phyloP scores from a whole-genome alignment of 2,113 vertebrate genomes.

The Cynopterus brachyotis region DNA sequence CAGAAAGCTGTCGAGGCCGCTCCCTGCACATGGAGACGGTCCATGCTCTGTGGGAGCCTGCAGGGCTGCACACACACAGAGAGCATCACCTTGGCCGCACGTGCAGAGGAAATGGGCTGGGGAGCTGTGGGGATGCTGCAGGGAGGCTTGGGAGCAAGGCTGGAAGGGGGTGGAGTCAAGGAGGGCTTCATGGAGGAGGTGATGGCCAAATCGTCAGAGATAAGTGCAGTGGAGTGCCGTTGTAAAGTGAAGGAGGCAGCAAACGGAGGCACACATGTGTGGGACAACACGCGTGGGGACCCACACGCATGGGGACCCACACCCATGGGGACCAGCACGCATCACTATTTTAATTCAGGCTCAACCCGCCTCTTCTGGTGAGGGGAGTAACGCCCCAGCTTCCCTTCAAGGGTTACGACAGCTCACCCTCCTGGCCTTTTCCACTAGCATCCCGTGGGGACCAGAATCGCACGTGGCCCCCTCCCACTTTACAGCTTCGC shows the following conservation, averaged over 20 bases:
- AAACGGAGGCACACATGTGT: not conserved
- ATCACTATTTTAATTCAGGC: not conserved
- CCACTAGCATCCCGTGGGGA: not conserved
- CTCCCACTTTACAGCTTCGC: not conserved
- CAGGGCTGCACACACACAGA: too few relatives aligned
- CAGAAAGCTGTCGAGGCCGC: not conserved
- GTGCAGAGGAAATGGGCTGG: not conserved
- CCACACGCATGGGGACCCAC: not conserved
- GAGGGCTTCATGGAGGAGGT: not conserved
- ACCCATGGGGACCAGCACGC: not conserved
- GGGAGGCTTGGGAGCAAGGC: too few relatives aligned
- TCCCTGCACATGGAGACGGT: accelerated
- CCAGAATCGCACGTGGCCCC: not conserved
- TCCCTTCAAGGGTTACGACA: not conserved
- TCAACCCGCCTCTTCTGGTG: not conserved
- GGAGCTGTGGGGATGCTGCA: not conserved
- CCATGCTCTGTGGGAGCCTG: accelerated
- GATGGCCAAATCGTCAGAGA: not conserved
- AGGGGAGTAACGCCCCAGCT: too few relatives aligned
- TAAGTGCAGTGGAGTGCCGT: too few relatives aligned
- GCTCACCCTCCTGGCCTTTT: not conserved
- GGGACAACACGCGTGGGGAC: accelerated
- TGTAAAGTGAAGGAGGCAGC: not conserved
- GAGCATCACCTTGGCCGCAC: not conserved
- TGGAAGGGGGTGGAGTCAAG: not conserved